phyloP scores from a whole-genome alignment of 2,797 vertebrate genomes.

The Lindbergichthys nudifrons region DNA sequence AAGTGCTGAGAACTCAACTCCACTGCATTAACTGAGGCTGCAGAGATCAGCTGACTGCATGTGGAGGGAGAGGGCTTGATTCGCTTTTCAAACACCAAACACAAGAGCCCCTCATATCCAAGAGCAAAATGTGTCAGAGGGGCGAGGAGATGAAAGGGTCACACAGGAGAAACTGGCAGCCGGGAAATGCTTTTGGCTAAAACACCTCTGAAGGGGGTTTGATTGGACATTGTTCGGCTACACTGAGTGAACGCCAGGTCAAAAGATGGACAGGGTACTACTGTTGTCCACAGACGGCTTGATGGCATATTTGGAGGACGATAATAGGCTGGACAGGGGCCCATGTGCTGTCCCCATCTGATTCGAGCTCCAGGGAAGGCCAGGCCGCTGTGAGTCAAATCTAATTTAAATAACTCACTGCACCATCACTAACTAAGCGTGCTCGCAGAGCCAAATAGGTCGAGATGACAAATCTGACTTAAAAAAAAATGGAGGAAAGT shows the following conservation, averaged over 20 bases:
- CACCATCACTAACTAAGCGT: constrained; percentile 72
- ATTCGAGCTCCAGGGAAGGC: constrained; percentile 73
- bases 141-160: constrained; percentile 62
- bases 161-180: constrained; percentile 55
- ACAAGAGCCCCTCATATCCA: constrained; percentile 59
- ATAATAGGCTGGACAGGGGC: constrained; percentile 67
- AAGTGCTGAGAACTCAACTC: constrained; percentile 61
- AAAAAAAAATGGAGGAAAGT: constrained; percentile 15
- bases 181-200: constrained; percentile 44
- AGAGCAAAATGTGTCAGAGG: constrained; percentile 52
- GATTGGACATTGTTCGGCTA: constrained; percentile 69
- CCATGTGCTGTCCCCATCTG: constrained; percentile 62
- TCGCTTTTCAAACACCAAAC: constrained; percentile 57
- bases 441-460: constrained; percentile 73
- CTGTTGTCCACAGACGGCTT: constrained; percentile 68
- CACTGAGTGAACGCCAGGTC: constrained; percentile 54
- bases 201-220: constrained; percentile 50
- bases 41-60: constrained; percentile 51
- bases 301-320: constrained; percentile 73
- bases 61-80: constrained; percentile 53
- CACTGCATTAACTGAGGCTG: constrained; percentile 67
- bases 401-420: constrained; percentile 81
- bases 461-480: constrained; percentile 61
- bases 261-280: constrained; percentile 43
- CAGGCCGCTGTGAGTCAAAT: constrained; percentile 72